Base-by-base conservation (phyloP, 2,113 vertebrate species). In the Siphamia tubifer region DNA sequence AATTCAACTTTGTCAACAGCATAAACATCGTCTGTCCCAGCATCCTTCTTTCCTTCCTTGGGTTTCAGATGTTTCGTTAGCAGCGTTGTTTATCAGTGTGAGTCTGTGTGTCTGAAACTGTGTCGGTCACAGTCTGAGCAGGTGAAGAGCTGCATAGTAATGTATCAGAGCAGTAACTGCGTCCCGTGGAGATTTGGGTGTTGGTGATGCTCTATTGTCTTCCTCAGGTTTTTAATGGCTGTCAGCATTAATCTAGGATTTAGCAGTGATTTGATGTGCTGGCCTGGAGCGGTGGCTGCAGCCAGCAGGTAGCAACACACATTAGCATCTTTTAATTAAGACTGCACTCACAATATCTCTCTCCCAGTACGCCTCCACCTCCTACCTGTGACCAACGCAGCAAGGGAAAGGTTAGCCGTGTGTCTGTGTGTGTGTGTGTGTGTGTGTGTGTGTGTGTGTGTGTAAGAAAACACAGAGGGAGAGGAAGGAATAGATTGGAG, bases 281-380 rank as follows among this genome's bases (percentile, higher is more conserved):
- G 27, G 30, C 23, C 31, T 25, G 35, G 28, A 42, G 51, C 28
- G 30, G 56, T 71, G 60, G 53, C 67, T 60, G 53, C 45, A 68
- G 62, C 68, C 72, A 76, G 64, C 74, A 63, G 72, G 53, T 65
- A 69, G 78, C 66, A 47, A 16, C 75, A 31, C 11, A 64, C 64
- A 75, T 79, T 81, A 81, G 56, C 72, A 68, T 57, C 61, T 78
- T 84, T 84, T 84, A 87, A 87, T 89, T 86, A 86, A 80, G 49
- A 61, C 48, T 57, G 63, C 57, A 62, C 34, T 51, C 56, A 20
- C 63, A 58, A 2, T 39, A n/a, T 17, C 17, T 51, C 43, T 53
- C 13, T 58, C 55, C 34, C 42, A 40, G 35, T 63, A 21, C 6
- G 20, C 43, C 36, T 62, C 48, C 31, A 17, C 62, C 60, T 58